Conservation (phyloP, 2,113 vertebrate species). For the Rhadina sibilatrix region DNA sequence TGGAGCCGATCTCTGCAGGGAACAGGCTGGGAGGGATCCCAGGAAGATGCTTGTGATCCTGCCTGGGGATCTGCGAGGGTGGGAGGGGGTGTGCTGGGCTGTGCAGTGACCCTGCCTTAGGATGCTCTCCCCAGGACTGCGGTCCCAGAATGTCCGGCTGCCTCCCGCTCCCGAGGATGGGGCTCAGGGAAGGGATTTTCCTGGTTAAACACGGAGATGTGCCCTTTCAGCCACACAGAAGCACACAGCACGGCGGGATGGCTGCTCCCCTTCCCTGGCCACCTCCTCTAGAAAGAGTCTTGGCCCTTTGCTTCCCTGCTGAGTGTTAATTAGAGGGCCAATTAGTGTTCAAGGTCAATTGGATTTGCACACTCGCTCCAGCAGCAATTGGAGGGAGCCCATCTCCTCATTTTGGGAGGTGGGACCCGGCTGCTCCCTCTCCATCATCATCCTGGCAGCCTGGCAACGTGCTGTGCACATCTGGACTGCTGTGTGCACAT, state of each 20-base stretch:
- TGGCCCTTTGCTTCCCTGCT: background rate
- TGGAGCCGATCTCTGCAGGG: background rate
- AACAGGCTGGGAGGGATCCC: background rate
- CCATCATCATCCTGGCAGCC: background rate
- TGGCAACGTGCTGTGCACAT: background rate
- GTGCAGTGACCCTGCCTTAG: background rate
- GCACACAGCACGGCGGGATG: rapidly evolving
- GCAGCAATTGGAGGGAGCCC: background rate
- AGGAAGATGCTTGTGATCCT: rapidly evolving
- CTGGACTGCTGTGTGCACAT: background rate
- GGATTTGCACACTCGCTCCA: background rate
- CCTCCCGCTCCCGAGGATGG: rapidly evolving
- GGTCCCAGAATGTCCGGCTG: background rate
- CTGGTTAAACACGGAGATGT: rapidly evolving
- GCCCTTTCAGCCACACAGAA: background rate
- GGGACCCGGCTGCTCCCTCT: background rate
- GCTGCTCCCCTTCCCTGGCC: background rate
- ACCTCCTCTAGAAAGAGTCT: background rate
- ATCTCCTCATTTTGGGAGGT: background rate
- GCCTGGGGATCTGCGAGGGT: rapidly evolving
- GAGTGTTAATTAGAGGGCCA: slow-evolving; percentile 29
- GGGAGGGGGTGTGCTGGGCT: background rate
- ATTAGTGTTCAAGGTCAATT: slow-evolving; percentile 37
- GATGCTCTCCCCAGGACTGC: background rate
- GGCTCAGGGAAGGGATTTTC: background rate